These are phyloP conservation scores for Tethya wilhelma DNA, from an alignment of 37 sponge, comb jelly and placozoan species.

Conservation along the genomic window DNA sequence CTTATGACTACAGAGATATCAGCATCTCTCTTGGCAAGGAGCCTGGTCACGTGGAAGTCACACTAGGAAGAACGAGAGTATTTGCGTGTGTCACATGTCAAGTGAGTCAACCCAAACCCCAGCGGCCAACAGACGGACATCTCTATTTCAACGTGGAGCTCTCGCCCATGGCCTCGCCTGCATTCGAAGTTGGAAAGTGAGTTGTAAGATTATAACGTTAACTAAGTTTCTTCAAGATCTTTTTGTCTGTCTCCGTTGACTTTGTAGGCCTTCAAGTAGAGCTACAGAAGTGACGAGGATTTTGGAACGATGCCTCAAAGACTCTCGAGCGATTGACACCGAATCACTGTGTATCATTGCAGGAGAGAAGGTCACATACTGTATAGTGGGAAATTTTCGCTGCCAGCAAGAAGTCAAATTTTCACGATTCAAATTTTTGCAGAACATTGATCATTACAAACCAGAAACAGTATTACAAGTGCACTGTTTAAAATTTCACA, in stretches of 20 bases:
- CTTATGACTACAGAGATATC: slow-evolving; percentile 88
- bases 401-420: too few species aligned
- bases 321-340: slow-evolving; percentile 89
- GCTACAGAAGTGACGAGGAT: slow-evolving; percentile 64
- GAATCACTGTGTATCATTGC: slow-evolving; percentile 96
- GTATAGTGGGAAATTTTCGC: too few species aligned
- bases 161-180: slow-evolving; percentile 90
- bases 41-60: slow-evolving; percentile 82
- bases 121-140: slow-evolving; percentile 86
- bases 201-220: slow-evolving; percentile 1
- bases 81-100: slow-evolving; percentile 70
- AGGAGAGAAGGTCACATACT: slow-evolving; percentile 94
- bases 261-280: slow-evolving; percentile 35
- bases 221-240: not conserved
- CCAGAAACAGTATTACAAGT: too few species aligned
- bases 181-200: slow-evolving; percentile 79
- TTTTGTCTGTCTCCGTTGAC: not conserved
- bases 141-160: slow-evolving; percentile 90
- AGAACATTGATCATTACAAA: too few species aligned
- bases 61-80: slow-evolving; percentile 80
- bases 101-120: slow-evolving; percentile 67
- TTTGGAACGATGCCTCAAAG: slow-evolving; percentile 82
- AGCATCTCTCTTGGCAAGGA: slow-evolving; percentile 57
- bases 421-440: too few species aligned
- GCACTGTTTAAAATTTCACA: too few species aligned